These are phyloP conservation scores for Atta colombica DNA, from an alignment of 1,140 invertebrate genomes.

Conservation along the genomic window DNA sequence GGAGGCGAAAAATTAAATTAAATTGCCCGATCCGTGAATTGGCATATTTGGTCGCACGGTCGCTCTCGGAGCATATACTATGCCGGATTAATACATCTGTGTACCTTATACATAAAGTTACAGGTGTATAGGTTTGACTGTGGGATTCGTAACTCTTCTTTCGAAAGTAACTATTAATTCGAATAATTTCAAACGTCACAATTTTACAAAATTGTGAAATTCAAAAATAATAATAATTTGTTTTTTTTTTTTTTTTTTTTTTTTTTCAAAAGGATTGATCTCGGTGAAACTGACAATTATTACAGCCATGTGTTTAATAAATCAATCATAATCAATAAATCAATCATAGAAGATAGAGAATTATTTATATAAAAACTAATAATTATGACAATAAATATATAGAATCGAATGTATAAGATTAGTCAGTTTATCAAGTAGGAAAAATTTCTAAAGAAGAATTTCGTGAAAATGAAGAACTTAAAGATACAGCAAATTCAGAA, in stretches of 20 bases:
- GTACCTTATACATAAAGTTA: too few species aligned
- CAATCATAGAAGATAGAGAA: not conserved
- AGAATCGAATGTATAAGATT: not conserved
- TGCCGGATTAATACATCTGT: conserved; percentile 62
- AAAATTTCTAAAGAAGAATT: not conserved
- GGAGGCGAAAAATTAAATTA: conserved; percentile 81
- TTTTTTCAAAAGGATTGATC: not conserved
- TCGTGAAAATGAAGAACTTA: not conserved
- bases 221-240: not conserved
- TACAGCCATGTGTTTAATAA: not conserved
- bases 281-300: not conserved
- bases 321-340: not conserved
- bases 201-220: not conserved
- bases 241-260: too few species aligned
- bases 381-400: not conserved
- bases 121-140: not conserved
- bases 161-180: not conserved
- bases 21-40: conserved; percentile 76
- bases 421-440: not conserved
- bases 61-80: conserved; percentile 55
- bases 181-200: not conserved
- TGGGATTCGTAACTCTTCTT: not conserved
- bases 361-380: not conserved
- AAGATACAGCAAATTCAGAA: too few species aligned
- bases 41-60: conserved; percentile 64